These are phyloP conservation scores for Gopherus evgoodei DNA, from an alignment of 2,113 vertebrate species.

Conservation along the genomic window DNA sequence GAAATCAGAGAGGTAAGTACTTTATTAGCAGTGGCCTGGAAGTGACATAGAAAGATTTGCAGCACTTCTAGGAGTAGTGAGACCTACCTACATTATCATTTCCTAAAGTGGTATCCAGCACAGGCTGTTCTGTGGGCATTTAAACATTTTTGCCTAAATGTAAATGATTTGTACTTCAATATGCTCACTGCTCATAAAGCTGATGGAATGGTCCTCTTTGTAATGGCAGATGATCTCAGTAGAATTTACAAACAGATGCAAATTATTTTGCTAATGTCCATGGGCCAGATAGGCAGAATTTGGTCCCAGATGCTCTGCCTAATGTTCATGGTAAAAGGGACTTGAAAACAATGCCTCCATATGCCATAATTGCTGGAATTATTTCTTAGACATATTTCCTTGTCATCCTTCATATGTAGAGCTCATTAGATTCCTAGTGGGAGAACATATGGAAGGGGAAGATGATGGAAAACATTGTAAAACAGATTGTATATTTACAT, in stretches of 20 bases:
- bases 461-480: constrained; percentile 68
- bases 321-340: constrained; percentile 66
- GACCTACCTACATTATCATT: background rate
- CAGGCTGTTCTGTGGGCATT: constrained; percentile 18
- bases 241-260: constrained; percentile 58
- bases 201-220: constrained; percentile 48
- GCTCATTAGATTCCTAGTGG: constrained; percentile 81
- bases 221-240: constrained; percentile 41
- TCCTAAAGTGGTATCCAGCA: constrained; percentile 24
- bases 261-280: constrained; percentile 55
- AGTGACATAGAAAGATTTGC: background rate
- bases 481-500: constrained; percentile 66
- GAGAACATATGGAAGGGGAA: constrained; percentile 78
- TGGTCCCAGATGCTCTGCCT: constrained; percentile 62
- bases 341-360: constrained; percentile 74
- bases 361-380: constrained; percentile 71
- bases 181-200: constrained; percentile 57
- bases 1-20: background rate
- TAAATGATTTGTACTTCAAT: constrained; percentile 50
- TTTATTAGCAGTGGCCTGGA: background rate
- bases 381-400: constrained; percentile 73
- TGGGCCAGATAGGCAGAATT: constrained; percentile 67
- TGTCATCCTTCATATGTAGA: constrained; percentile 75
- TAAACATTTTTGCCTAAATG: constrained; percentile 19
- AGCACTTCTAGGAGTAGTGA: background rate